Base-by-base conservation (phyloP, 2,888 invertebrate species). In the Aromia moschata region DNA sequence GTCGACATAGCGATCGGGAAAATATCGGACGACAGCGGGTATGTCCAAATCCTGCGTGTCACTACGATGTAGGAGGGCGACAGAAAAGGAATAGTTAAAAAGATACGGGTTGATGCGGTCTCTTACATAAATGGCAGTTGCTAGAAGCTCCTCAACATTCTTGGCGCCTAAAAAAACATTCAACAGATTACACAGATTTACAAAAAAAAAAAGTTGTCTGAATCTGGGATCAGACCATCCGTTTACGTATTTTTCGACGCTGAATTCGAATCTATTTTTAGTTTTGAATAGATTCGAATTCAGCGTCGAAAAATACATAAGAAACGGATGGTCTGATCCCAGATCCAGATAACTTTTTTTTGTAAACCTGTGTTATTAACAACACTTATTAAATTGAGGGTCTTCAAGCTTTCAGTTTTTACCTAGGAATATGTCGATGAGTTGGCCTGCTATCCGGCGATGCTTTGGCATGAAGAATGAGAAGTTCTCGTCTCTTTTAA, bases 1-100 rank as follows among this genome's bases (percentile, higher is more conserved):
- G 70, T 92, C 92, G 71, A 94, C 82, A 78, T 91, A 94, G 78
- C 92, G 92, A 74, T 90, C 89, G 0, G 94, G 95, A 78, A 94
- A 93, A 0, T 88, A 83, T 77, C 92, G 90, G 33, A 87, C 86
- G 65, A 93, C 86, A 0, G 90, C 86, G 0, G 93, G 93, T 43
- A 92, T 79, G 53, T 85, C 84, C 16, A 93, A 72, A 37, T 88
- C 84, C 71, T 87, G 87, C 1, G 91, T 90, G 74, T 92, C 92
- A 0, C 80, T 77, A 7, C 91, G 85, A 81, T 92, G 92, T 71
- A 91, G 84, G 18, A 93, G 78, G 0, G 91, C 90, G 7, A 93
- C 91, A 0, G 92, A 89, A 37, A 87, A 85, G 33, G 89, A 87
- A 75, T 93, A 94, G 78, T 92, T 89, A 81, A 91, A 94, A 65